Percentiles rank a stretch among this genome's conserved stretches.
These are phyloP conservation scores for Silurus glanis DNA, from an alignment of 2,113 vertebrate species.

Conservation along the genomic window DNA sequence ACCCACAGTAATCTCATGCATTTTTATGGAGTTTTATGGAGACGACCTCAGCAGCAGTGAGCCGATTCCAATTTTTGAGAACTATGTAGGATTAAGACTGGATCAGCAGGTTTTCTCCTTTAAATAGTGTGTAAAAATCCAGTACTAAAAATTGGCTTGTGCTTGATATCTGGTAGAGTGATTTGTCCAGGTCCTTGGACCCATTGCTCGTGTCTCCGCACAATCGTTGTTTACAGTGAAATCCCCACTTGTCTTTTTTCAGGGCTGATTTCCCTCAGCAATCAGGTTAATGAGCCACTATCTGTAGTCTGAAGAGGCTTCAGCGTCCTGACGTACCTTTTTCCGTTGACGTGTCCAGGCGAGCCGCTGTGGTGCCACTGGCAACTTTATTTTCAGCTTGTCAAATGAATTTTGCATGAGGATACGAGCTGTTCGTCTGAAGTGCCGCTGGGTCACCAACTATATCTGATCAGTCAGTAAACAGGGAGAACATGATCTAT, in stretches of 20 bases:
- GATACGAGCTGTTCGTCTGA: conserved; percentile 26
- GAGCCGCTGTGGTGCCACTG: conserved; percentile 51
- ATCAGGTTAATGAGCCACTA: conserved; percentile 61
- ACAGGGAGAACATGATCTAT: background rate
- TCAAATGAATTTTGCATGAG: conserved; percentile 49
- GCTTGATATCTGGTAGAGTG: background rate
- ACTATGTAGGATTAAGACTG: too few species aligned
- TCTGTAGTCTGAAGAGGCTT: conserved; percentile 33
- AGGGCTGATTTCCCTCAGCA: conserved; percentile 58
- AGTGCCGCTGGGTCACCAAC: conserved; percentile 22
- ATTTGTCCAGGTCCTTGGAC: background rate
- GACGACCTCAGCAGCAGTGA: too few species aligned
- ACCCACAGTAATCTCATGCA: too few species aligned
- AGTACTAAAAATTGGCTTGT: background rate
- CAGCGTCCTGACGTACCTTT: conserved; percentile 48
- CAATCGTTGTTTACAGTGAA: conserved; percentile 44
- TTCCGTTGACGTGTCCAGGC: conserved; percentile 52
- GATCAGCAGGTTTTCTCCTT: too few species aligned
- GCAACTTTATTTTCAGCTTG: conserved; percentile 54
- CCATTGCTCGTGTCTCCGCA: background rate
- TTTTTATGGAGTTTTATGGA: too few species aligned
- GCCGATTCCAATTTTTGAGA: too few species aligned
- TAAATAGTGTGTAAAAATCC: too few species aligned
- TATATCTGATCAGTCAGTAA: conserved; percentile 11
- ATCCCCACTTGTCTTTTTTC: conserved; percentile 42